These are phyloP conservation scores for Lucinisca nassula DNA, from an alignment of 2,888 invertebrate species.

Conservation along the genomic window DNA sequence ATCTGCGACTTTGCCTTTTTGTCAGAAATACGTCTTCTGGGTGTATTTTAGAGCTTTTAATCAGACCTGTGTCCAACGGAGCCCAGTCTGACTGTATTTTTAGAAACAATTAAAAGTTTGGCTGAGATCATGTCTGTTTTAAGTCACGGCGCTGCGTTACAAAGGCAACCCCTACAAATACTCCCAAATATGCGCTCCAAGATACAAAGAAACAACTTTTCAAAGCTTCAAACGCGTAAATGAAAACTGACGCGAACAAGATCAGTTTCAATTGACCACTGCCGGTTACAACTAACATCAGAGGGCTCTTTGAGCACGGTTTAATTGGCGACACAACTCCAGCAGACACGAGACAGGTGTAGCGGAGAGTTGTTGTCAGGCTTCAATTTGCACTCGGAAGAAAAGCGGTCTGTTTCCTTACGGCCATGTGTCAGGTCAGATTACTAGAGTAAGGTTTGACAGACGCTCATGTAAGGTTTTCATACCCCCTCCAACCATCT, in stretches of 20 bases:
- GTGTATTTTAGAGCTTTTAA: too few relatives aligned
- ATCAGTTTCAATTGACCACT: slow-evolving; percentile 12
- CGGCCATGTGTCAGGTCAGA: not conserved
- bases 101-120: too few relatives aligned
- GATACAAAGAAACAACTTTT: not conserved
- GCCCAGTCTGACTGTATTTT: too few relatives aligned
- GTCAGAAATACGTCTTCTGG: too few relatives aligned
- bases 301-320: not conserved
- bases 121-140: too few relatives aligned
- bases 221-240: not conserved
- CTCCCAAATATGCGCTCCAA: not conserved
- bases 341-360: not conserved
- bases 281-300: slow-evolving; percentile 1
- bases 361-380: not conserved
- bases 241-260: not conserved
- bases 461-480: not conserved
- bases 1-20: too few relatives aligned
- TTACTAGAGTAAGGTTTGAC: not conserved
- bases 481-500: too few relatives aligned
- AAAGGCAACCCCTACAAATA: not conserved
- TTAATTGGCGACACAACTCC: not conserved
- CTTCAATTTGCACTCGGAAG: slow-evolving; percentile 2
- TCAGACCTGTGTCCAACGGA: too few relatives aligned
- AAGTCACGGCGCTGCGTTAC: too few relatives aligned
- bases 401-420: not conserved